A percentile compares a stretch with the other conserved stretches of the same genome.
Conservation (phyloP, 2,113 vertebrate genomes). For the Sminthopsis crassicaudata region DNA sequence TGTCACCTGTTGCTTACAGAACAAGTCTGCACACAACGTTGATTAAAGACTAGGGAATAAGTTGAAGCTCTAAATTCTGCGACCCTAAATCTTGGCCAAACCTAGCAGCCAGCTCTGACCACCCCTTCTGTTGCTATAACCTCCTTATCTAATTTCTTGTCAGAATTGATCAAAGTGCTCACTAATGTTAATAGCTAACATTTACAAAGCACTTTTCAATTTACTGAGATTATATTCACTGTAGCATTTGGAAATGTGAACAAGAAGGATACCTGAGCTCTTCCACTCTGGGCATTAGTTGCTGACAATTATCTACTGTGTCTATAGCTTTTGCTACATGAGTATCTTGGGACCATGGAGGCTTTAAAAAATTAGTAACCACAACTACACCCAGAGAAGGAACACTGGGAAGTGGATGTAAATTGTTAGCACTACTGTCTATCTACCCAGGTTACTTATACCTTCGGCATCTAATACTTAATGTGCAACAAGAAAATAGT, state of each 20-base stretch:
- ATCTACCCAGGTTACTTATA: no score
- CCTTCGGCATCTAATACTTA: no score
- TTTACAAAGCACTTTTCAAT: neutral
- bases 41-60: neutral
- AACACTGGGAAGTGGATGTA: no score
- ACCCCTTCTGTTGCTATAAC: neutral
- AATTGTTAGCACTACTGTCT: no score
- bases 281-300: neutral
- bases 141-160: neutral
- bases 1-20: neutral
- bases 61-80: neutral
- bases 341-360: neutral
- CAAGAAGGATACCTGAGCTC: neutral
- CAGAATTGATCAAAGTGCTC: neutral
- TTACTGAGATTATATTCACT: neutral
- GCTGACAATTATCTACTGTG: neutral
- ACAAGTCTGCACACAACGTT: neutral
- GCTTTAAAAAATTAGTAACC: neutral
- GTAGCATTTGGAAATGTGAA: neutral
- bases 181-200: neutral
- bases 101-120: neutral
- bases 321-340: neutral
- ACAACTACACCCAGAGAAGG: no score
- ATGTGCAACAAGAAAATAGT: no score
- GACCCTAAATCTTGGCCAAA: neutral